Conservation (phyloP, 2,797 vertebrate species). For the Siniperca obscura region DNA sequence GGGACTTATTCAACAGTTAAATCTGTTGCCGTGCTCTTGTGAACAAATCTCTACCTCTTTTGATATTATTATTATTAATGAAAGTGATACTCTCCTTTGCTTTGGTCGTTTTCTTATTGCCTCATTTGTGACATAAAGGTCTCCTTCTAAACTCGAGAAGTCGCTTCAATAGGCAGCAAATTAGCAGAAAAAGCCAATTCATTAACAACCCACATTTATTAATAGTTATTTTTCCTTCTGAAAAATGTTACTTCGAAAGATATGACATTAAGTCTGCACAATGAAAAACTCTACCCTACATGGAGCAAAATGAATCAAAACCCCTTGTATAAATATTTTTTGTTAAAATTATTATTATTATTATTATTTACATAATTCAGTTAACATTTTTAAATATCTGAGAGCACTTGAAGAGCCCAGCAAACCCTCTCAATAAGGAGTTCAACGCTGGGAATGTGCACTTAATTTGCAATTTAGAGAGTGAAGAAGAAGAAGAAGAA, state of each 20-base stretch:
- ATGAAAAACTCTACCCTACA: background rate
- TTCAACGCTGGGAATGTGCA: background rate
- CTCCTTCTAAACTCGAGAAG: background rate
- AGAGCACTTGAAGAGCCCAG: background rate
- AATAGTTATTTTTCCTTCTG: background rate
- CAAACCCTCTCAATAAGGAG: background rate
- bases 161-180: background rate
- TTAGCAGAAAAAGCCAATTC: background rate
- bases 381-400: background rate
- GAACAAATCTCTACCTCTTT: background rate
- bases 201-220: background rate
- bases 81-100: background rate
- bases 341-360: background rate
- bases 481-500: background rate
- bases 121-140: background rate
- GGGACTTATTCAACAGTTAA: background rate
- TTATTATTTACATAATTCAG: background rate
- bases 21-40: accelerated
- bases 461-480: slow-evolving; percentile 11
- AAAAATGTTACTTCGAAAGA: background rate
- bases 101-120: background rate
- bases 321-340: background rate
- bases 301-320: background rate
- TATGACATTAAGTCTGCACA: background rate
- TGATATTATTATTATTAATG: background rate